Evolutionary conservation across 2,113 vertebrate genomes (phyloP).

Genomic region (Copsychus sechellarum): DNA sequence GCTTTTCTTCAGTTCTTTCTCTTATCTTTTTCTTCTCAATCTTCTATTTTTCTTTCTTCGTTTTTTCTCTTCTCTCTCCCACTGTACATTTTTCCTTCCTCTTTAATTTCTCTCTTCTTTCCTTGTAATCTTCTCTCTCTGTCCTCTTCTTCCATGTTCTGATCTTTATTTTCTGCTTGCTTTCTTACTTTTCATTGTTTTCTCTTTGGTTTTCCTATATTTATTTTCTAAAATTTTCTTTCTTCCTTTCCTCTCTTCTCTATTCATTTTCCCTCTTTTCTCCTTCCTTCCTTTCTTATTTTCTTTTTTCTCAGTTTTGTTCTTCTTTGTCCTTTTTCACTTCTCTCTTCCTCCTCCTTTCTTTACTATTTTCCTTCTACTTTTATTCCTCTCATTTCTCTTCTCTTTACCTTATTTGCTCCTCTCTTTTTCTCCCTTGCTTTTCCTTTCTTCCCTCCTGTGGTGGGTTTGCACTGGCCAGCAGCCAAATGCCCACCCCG

Average conservation of each 20-base stretch:
- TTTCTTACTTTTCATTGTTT: not conserved
- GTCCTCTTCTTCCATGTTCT: not conserved
- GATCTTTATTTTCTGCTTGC: not conserved
- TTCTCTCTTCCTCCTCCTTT: not conserved
- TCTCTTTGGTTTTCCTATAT: not conserved
- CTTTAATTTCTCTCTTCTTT: not conserved
- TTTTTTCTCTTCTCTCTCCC: not conserved
- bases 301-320: not conserved
- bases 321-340: not conserved
- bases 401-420: not conserved
- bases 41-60: not conserved
- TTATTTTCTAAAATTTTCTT: not conserved
- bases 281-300: not conserved
- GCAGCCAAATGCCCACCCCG: not conserved
- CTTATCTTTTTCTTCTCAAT: not conserved
- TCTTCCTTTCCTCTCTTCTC: not conserved
- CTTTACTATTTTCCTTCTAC: not conserved
- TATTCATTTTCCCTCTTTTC: not conserved
- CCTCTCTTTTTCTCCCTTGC: not conserved
- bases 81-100: not conserved
- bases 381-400: not conserved
- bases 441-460: not conserved
- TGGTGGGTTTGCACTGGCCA: not conserved
- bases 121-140: not conserved
- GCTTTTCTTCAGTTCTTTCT: not conserved